phyloP scores from a whole-genome alignment of 1,140 invertebrate genomes.

The Lordiphosa collinella region DNA sequence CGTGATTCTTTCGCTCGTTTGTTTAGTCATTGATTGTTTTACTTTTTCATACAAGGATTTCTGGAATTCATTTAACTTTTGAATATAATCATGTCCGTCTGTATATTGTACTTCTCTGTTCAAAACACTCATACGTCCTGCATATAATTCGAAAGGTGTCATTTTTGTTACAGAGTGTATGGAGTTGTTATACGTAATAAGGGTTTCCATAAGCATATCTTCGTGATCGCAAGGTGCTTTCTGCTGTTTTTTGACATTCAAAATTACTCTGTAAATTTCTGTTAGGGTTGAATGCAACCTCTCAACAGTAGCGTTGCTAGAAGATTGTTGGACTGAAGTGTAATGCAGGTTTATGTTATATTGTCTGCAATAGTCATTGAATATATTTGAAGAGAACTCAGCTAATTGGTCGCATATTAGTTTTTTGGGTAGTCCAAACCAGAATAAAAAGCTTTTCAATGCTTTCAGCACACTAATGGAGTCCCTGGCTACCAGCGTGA shows the following conservation, averaged over 20 bases:
- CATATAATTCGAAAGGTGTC: too few species aligned
- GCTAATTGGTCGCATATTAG: neutral
- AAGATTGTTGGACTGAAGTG: neutral
- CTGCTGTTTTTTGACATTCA: neutral
- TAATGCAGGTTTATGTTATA: neutral
- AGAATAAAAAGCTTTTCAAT: neutral
- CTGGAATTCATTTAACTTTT: too few species aligned
- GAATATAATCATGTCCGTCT: too few species aligned
- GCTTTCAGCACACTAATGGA: neutral
- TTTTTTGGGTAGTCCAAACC: neutral
- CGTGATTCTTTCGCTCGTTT: too few species aligned
- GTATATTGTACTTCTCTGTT: too few species aligned
- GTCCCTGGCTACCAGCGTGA: neutral
- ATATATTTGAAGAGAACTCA: neutral
- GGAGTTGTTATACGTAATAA: neutral
- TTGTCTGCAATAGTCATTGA: neutral
- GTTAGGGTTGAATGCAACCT: neutral
- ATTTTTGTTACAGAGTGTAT: too few species aligned
- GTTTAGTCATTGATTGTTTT: too few species aligned
- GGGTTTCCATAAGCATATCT: neutral
- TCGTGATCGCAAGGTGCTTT: neutral
- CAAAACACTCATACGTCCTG: too few species aligned
- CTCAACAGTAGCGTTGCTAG: neutral
- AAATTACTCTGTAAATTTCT: neutral
- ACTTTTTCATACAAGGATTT: too few species aligned